Base-by-base conservation (phyloP, 1,140 invertebrate genomes). In the Drosophila pachea region DNA sequence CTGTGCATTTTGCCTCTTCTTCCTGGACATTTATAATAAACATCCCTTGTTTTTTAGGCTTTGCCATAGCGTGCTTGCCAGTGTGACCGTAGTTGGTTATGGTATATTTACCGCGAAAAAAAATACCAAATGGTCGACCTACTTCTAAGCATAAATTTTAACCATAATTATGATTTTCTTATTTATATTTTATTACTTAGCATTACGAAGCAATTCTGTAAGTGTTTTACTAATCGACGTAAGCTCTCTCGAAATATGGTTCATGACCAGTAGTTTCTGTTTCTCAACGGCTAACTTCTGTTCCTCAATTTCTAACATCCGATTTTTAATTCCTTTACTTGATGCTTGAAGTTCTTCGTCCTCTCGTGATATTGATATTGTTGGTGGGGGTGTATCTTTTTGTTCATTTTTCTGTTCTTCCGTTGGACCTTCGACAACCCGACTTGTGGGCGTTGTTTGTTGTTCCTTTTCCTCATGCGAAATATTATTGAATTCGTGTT, bases 261-360 rank as follows among this genome's bases (percentile, higher is more conserved):
- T 74, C 68, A 82, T 82, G 7, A 82, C 76, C 33, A 66, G 43
- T 0, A 82, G 64, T 43, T 82, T 84, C 31, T 82, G 68, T 16
- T 54, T 58, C 29, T 79, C 76, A 8, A 79, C 58, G 3, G 22
- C 8, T 7, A 79, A 45, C 12, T 79, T 79, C 29, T 79, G 73
- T 29, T 81, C 62, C 31, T 79, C 77, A n/a, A 79, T 79, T 65
- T 81, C 16, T 4, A 79, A 7, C 38, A 79, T 29, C 36, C 47
- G 29, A 4, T 49, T 49, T 9, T 62, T 38, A 9, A 7, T 12
- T 11, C 11, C 12, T 11, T 2, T 32, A 36, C 7, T 38, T 7
- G 22, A 36, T 14, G 49, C n/a, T 3, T 11, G n/a, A 22, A 2
- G n/a, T 35, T 56, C 33, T 11, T 48, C 32, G 4, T 7, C 38